These are phyloP conservation scores for Brachionus rubens DNA, from an alignment of 1,140 invertebrate species.

Conservation along the genomic window DNA sequence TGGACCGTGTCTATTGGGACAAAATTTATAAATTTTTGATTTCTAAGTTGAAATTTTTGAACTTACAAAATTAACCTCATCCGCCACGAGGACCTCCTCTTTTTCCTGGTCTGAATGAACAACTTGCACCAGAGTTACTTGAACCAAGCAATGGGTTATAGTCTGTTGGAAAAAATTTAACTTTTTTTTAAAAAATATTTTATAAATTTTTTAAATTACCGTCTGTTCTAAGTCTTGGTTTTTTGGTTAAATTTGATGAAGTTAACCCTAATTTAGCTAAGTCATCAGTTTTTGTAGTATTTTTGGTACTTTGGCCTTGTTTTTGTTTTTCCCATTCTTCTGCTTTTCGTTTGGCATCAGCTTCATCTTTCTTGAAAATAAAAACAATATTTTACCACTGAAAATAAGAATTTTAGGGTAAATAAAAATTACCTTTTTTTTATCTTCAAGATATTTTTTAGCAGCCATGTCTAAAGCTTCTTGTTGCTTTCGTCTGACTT, in stretches of 20 bases:
- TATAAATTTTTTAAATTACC: background rate
- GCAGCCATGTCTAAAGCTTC: background rate
- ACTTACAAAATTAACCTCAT: conserved; percentile 35
- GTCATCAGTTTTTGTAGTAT: background rate
- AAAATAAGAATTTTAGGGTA: background rate
- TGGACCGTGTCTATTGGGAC: background rate
- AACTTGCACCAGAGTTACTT: background rate
- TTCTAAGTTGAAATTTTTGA: background rate
- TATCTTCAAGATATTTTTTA: conserved; percentile 37
- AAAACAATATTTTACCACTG: background rate
- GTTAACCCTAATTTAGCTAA: background rate
- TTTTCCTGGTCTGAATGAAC: conserved; percentile 17
- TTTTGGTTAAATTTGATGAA: conserved; percentile 20
- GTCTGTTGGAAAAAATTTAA: background rate
- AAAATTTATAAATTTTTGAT: background rate
- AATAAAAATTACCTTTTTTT: background rate
- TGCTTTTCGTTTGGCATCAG: background rate
- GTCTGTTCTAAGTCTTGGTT: background rate
- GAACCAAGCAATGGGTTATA: conserved; percentile 25
- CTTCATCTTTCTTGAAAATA: background rate
- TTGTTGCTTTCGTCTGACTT: conserved; percentile 26
- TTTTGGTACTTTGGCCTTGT: background rate
- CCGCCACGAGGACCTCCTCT: background rate
- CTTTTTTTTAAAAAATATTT: background rate
- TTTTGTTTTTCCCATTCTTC: conserved; percentile 38